A percentile compares a stretch with the other conserved stretches of the same genome.
These are phyloP conservation scores for Melanotaenia parkinsoni DNA, from an alignment of 2,797 vertebrate genomes.

Conservation along the genomic window DNA sequence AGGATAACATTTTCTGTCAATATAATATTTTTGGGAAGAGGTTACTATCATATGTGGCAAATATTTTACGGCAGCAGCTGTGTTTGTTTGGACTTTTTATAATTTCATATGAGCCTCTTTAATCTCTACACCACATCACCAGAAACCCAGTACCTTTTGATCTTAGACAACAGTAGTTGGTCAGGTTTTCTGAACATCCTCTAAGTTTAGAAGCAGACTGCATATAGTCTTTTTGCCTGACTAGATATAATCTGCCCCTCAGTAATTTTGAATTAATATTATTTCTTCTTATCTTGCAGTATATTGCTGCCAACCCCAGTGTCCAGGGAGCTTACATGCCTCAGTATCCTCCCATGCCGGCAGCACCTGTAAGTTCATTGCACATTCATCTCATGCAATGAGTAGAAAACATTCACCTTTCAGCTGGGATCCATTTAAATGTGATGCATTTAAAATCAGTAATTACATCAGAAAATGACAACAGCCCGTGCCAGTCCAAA, in stretches of 20 bases:
- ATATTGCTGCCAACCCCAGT: slow-evolving; percentile 94
- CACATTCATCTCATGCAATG: slow-evolving; percentile 1
- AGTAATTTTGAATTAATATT: not conserved
- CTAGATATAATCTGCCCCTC: not conserved
- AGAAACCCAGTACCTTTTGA: not conserved
- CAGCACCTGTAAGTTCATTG: slow-evolving; percentile 84
- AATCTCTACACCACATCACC: not conserved
- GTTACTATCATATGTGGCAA: not conserved
- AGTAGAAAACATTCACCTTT: slow-evolving; percentile 12
- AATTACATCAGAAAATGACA: slow-evolving; percentile 37
- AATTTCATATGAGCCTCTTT: not conserved
- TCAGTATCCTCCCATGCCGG: slow-evolving; percentile 93
- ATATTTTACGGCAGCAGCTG: not conserved
- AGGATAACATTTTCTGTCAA: not conserved
- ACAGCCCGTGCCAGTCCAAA: slow-evolving; percentile 5
- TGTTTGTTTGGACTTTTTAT: not conserved
- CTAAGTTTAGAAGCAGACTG: not conserved
- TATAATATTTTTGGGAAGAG: not conserved
- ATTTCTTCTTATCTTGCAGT: slow-evolving; percentile 81
- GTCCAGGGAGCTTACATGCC: slow-evolving; percentile 97
- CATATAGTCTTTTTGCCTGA: not conserved
- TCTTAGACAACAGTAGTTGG: not conserved
- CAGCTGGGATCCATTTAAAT: slow-evolving; percentile 18
- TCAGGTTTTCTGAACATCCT: not conserved
- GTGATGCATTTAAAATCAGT: slow-evolving; percentile 26